These are phyloP conservation scores for Coregonus suidteri DNA, from an alignment of 2,797 vertebrate genomes.

Conservation along the genomic window DNA sequence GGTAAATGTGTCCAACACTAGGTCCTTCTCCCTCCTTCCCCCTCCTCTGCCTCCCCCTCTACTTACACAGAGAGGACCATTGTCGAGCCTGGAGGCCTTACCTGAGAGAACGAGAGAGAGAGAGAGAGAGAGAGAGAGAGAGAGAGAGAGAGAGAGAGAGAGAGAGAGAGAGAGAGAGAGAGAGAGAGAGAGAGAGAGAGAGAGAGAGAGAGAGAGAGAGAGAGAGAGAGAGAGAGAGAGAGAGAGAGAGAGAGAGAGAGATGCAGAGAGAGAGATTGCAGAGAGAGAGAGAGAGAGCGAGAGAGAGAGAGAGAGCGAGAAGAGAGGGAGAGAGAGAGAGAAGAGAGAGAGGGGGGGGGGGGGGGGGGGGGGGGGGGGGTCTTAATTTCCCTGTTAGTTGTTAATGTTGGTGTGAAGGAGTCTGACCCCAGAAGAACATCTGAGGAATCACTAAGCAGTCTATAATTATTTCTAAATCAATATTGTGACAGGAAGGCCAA, in stretches of 20 bases:
- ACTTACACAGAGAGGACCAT: conserved; percentile 5
- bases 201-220: no score
- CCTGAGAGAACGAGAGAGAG: background rate
- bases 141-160: background rate
- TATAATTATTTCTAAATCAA: conserved; percentile 63
- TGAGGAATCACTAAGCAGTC: conserved; percentile 42
- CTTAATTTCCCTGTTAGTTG: background rate
- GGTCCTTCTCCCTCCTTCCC: background rate
- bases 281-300: background rate
- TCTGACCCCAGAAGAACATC: background rate
- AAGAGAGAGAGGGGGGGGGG: no score
- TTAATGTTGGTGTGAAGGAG: background rate
- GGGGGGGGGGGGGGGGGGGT: background rate
- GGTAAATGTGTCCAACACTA: background rate
- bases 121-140: background rate
- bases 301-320: no score
- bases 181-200: no score
- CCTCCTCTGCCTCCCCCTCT: background rate
- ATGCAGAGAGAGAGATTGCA: background rate
- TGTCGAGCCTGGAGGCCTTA: background rate
- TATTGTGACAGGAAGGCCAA: conserved; percentile 47
- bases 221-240: background rate
- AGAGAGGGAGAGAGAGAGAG: no score
- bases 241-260: background rate
- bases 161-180: background rate